Evolutionary conservation across 2,888 invertebrate species (phyloP), one percentile per base, ranked within the genome.

Genomic region (Andrena hattorfiana): DNA sequence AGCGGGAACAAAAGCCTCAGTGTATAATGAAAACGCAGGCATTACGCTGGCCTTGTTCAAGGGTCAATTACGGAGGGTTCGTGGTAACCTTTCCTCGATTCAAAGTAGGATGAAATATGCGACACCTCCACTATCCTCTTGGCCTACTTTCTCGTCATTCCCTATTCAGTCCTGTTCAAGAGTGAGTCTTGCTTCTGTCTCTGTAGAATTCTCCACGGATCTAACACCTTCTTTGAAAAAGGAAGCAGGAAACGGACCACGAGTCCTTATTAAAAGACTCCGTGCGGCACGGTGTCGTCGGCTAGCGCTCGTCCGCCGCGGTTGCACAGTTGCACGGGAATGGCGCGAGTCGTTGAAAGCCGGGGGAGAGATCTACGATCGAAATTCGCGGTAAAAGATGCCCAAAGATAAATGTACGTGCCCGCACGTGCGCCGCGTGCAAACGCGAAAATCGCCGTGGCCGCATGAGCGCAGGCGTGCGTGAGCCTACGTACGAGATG

Each of bases 311-410:
- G 42, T 42, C 13, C 42, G 3, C 10, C 35, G 35, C 42, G 16
- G 42, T 16, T 42, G 42, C 42, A 42, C 42, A 16, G 42, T 13
- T 13, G 54, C 16, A 20, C 78, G 76, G 78, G 63, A 76, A 62
- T 26, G 75, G 42, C 75, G 16, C 56, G 35, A 28, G 69, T 16
- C 60, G 59, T 35, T 30, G 68, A 66, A 79, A 59, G 60, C 56
- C 26, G 10, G 30, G 60, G 23, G 56, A 54, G 10, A 69, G 66
- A 67, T 66, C 51, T 74, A 66, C 69, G 78, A 82, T 82, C 72
- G 79, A 81, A 78, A 77, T 78, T 72, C 71, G 69, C 63, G 78
- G 72, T 72, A 73, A 72, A 68, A 63, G 81, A 81, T 81, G 78
- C 48, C 35, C 68, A 32, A 59, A 69, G 73, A 81, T 81, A 81